These are phyloP conservation scores for Cylloceria caligata DNA, from an alignment of 2,888 invertebrate species.

Conservation along the genomic window DNA sequence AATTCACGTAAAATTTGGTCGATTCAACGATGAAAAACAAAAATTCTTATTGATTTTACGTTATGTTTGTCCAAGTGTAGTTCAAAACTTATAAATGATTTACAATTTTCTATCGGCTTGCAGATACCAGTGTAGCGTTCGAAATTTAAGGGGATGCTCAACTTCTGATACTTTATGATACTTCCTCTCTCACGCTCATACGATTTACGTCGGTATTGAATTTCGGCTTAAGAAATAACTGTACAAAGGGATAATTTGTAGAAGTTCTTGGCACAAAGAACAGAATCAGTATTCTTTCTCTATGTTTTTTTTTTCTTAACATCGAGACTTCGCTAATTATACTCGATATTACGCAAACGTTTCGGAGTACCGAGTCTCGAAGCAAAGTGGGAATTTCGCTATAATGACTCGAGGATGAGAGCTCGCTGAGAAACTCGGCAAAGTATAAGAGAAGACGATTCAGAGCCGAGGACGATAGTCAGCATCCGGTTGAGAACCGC, in stretches of 20 bases:
- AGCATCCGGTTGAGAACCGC: slow-evolving; percentile 77
- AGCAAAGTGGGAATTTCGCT: slow-evolving; percentile 47
- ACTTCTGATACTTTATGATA: too few relatives aligned
- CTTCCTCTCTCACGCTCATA: too few relatives aligned
- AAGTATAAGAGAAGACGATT: slow-evolving; percentile 44
- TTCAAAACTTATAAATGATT: neutral
- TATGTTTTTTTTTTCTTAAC: neutral
- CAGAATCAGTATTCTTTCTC: slow-evolving; percentile 9
- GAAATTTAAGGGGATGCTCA: too few relatives aligned
- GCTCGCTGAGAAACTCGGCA: slow-evolving; percentile 29
- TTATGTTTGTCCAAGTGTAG: neutral
- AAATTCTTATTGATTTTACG: neutral
- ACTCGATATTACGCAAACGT: slow-evolving; percentile 36
- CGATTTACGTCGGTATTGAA: too few relatives aligned
- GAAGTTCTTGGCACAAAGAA: neutral
- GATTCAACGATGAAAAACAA: too few relatives aligned
- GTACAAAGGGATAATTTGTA: slow-evolving; percentile 4
- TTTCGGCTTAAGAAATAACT: neutral
- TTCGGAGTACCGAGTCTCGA: slow-evolving; percentile 31
- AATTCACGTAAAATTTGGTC: too few relatives aligned
- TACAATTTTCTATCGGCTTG: neutral
- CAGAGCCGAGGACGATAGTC: slow-evolving; percentile 11
- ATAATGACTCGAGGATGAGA: slow-evolving; percentile 49
- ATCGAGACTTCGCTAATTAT: slow-evolving; percentile 43
- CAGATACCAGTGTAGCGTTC: neutral